Evolutionary conservation across 2,113 vertebrate genomes (phyloP), one percentile per base, ranked within the genome.

Genomic region (Uria lomvia): DNA sequence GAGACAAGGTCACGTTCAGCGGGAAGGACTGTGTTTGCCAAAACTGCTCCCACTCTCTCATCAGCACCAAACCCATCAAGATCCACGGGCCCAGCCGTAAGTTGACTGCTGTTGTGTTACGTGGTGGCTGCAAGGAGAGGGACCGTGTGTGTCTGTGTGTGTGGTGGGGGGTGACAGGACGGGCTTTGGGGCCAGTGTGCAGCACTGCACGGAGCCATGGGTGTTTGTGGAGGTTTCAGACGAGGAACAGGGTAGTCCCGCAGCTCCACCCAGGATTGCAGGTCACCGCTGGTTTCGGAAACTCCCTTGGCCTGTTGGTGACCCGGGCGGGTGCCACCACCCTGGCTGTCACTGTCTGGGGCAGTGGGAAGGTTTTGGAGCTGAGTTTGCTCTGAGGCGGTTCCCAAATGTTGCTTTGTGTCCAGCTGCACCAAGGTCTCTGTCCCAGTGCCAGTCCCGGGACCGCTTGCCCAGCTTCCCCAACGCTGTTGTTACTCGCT

Each of bases 21-120:
- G 99, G 99, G 66, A 99, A 99, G 97, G 99, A 99, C 91, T 99
- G 99, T 4, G 98, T 99, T 73, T 99, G 99, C 98, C 99, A 99
- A 94, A 99, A 99, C 36, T 99, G 99, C 97, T 99, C 99, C 66
- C 98, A 98, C 79, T 97, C 98, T 63, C 98, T 99, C 94, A 98
- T 98, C 98, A 97, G 98, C 97, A 98, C 98, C 93, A 99, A 99
- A 94, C 99, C 99, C 50, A 99, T 99, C 98, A 99, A 99, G 98
- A 99, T 99, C 97, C 99, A 99, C 0, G 99, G 99, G 92, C 99
- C 99, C 73, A 99, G 99, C 98, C 99, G 99, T 99, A 98, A 99
- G 99, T 98, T 65, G 30, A 14, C 5, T 13, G 43, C 38, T n/a
- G 15, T 26, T 1, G 5, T 68, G 59, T 73, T 26, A 53, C 1